Evolutionary conservation across 1,140 invertebrate genomes (phyloP).

Genomic region (Cydia pomonella): DNA sequence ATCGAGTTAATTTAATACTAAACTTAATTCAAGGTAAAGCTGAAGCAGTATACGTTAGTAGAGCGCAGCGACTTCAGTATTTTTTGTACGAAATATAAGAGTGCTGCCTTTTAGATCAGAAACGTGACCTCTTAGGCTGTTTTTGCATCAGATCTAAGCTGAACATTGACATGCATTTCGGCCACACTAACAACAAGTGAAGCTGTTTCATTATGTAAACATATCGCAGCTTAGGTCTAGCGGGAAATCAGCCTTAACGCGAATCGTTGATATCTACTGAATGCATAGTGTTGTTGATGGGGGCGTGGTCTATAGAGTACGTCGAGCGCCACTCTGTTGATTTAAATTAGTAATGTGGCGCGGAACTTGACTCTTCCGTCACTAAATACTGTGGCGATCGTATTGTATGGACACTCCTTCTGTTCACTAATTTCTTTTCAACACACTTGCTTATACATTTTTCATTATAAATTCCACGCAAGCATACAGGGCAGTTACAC

Average conservation of each 20-base stretch:
- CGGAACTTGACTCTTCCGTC: neutral
- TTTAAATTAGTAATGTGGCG: neutral
- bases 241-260: neutral
- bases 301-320: too few relatives aligned
- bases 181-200: too few relatives aligned
- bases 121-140: neutral
- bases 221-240: too few relatives aligned
- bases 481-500: too few relatives aligned
- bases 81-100: neutral
- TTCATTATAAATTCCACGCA: too few relatives aligned
- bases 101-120: neutral
- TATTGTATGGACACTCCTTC: neutral
- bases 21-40: neutral
- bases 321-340: too few relatives aligned
- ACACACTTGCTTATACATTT: too few relatives aligned
- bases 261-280: neutral
- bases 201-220: too few relatives aligned
- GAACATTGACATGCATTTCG: neutral
- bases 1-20: slow-evolving; percentile 26
- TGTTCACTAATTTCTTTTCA: neutral
- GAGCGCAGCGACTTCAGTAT: neutral
- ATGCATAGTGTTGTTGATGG: neutral
- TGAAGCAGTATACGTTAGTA: neutral
- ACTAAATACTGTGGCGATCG: neutral
- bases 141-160: neutral